These are phyloP conservation scores for Typhlichthys subterraneus DNA, from an alignment of 2,797 vertebrate genomes.

Conservation along the genomic window DNA sequence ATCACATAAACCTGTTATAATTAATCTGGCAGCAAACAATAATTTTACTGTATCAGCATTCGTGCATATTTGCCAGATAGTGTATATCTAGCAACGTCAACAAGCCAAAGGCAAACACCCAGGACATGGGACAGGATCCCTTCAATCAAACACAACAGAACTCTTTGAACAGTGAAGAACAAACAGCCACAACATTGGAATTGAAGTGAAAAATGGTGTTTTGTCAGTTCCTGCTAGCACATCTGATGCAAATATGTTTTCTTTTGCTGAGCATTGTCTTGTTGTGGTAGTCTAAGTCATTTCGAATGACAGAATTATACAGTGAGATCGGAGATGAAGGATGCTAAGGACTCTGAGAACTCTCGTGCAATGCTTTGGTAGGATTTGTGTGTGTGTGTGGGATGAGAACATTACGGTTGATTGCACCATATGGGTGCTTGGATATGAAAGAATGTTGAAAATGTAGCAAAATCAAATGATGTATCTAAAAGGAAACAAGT, in stretches of 20 bases:
- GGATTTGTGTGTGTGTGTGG: conserved; percentile 15
- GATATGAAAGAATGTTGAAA: conserved; percentile 35
- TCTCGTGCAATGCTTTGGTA: conserved; percentile 1
- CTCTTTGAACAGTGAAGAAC: conserved; percentile 49
- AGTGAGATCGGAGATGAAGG: conserved; percentile 30
- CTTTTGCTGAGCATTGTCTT: conserved; percentile 31
- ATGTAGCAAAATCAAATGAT: conserved; percentile 30
- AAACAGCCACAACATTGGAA: conserved; percentile 48
- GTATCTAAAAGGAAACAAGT: conserved; percentile 49
- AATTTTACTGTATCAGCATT: conserved; percentile 30
- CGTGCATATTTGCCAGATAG: conserved; percentile 55
- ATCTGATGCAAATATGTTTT: conserved; percentile 36
- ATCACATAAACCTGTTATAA: conserved; percentile 54
- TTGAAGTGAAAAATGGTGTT: conserved; percentile 50
- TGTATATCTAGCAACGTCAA: conserved; percentile 51
- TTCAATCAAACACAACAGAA: conserved; percentile 55
- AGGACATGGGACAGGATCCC: conserved; percentile 44
- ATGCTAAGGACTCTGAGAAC: conserved; percentile 14
- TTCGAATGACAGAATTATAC: conserved; percentile 48
- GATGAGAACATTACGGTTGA: conserved; percentile 34
- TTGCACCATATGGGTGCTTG: conserved; percentile 24
- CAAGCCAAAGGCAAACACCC: conserved; percentile 44
- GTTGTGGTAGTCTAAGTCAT: conserved; percentile 33
- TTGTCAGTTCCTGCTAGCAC: conserved; percentile 33
- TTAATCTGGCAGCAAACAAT: conserved; percentile 48